Evolutionary conservation across 2,797 vertebrate species (phyloP), one percentile per base, ranked within the genome.

Genomic region (Pogoniulus pusillus): DNA sequence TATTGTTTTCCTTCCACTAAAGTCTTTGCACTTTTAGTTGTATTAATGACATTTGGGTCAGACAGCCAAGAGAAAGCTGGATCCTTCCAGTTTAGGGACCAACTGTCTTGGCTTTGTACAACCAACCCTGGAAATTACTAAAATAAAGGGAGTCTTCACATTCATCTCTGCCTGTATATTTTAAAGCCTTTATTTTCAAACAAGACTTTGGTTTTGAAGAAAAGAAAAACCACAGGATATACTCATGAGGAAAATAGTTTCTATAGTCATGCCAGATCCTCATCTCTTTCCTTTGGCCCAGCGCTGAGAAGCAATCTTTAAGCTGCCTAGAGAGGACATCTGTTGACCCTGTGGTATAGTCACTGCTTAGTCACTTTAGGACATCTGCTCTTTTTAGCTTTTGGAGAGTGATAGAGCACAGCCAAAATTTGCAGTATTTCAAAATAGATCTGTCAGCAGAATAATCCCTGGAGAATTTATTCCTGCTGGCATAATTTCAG

Each of bases 151-250:
- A 86, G 74, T 47, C 75, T 87, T 72, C 63, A 72, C 63, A 82
- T 69, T 70, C 65, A 2, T 92, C 41, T 86, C 83, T 90, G 83
- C 45, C 41, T 74, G 66, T 77, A 20, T 86, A 53, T 74, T 84
- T 90, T 82, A 80, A 92, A 89, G 55, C 30, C 66, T 88, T 84
- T 90, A 26, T 90, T 95, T 93, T 94, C 85, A 94, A 94, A 92
- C 34, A 82, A 37, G n/a, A 30, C 37, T 94, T 64, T 64, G 53
- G 0, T 70, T 87, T 74, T 74, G 37, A 78, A 88, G 69, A 65
- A 90, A 83, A 68, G 69, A 64, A 88, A 93, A 95, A 84, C 65
- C 87, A 78, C 78, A 93, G 69, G 80, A 88, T 90, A 74, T 51
- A 77, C 58, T 94, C 82, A 84, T 2, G 65, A 95, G 58, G 65